Evolutionary conservation across 2,113 vertebrate genomes (phyloP), one percentile per base, ranked within the genome.

Genomic region (Pseudorectes ferrugineus): DNA sequence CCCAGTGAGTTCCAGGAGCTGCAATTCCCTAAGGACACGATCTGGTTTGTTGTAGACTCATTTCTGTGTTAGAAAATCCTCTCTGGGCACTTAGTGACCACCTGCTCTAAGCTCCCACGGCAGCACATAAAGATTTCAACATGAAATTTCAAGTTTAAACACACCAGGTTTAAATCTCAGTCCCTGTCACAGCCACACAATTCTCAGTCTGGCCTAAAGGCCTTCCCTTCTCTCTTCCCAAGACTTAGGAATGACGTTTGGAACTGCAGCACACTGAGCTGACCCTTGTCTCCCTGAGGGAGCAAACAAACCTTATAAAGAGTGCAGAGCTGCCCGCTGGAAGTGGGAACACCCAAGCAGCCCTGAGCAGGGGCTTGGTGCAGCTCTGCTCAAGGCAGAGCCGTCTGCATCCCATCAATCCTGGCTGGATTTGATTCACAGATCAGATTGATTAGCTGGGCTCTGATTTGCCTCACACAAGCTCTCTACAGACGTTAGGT

Each of bases 41-140:
- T 1, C 40, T 42, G 7, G 2, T 52, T 35, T 35, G 29, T 2
- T 58, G 8, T 1, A 11, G 1, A 2, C 25, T 71, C 55, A 24
- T 3, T 63, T 15, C 26, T 46, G 71, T 15, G 3, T 13, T 26
- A 57, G 40, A 54, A 79, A 93, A 31, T 12, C 31, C 6, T 1
- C 66, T 54, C 0, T 52, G 66, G 54, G 48, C 54, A 40, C 29
- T 14, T 6, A 21, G 4, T 7, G 45, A 52, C 6, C 16, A 21
- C 24, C 35, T 66, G 57, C 49, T 12, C 54, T 22, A 12, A 80
- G 40, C 29, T 71, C 8, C 43, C n/a, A 28, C 16, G 11, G 25
- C 45, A 74, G 84, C n/a, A 18, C 4, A 13, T 0, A 6, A 52
- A 35, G 26, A 25, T 24, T 15, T 48, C 52, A 6, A 10, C 1